Conservation (phyloP, 2,113 vertebrate genomes). For the Crotalus tigris region DNA sequence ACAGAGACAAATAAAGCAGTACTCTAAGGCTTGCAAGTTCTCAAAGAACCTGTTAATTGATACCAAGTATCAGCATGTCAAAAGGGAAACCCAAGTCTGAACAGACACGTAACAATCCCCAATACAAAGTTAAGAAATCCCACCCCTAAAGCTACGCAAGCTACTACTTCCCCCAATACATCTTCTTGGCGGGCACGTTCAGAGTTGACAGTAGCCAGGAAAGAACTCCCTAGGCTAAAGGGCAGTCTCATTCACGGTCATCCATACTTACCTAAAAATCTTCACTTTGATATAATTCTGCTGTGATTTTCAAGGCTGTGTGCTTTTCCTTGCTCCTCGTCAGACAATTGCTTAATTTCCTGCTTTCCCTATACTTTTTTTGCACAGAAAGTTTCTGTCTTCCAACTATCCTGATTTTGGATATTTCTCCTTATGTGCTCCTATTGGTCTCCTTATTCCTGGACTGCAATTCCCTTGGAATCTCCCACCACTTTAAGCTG, state of each 20-base stretch:
- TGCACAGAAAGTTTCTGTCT: not conserved
- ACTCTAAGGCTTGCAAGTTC: too few species aligned
- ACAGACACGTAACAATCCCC: too few species aligned
- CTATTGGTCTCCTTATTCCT: not conserved
- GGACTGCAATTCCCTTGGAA: not conserved
- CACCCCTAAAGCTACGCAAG: too few species aligned
- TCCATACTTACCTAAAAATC: not conserved
- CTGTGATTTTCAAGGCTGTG: not conserved
- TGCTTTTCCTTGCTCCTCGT: not conserved
- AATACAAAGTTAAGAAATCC: too few species aligned
- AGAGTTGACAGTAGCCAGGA: not conserved
- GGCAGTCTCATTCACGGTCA: not conserved
- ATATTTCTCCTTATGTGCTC: not conserved
- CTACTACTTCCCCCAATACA: too few species aligned
- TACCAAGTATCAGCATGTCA: too few species aligned
- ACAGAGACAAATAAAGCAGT: too few species aligned
- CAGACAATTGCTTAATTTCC: not conserved
- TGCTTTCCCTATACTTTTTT: not conserved
- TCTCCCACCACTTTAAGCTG: not conserved
- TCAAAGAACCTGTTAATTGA: too few species aligned
- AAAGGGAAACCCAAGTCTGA: too few species aligned
- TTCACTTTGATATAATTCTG: too few species aligned
- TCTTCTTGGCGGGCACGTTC: too few species aligned
- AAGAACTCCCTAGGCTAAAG: not conserved
- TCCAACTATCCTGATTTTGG: not conserved